Conservation (phyloP, 2,888 invertebrate genomes). For the Drosophila limbata region DNA sequence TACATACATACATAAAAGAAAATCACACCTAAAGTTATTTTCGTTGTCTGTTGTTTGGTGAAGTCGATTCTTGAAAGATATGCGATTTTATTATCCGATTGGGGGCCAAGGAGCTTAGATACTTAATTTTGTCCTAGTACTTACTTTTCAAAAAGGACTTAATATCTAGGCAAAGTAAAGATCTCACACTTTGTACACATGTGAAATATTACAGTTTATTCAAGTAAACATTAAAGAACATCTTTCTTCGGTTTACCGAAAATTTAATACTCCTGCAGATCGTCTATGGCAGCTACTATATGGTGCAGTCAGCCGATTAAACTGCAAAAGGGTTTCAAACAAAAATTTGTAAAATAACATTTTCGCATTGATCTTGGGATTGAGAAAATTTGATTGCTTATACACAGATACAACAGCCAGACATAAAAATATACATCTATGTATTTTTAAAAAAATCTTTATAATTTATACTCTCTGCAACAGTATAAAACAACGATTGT, state of each 20-base stretch:
- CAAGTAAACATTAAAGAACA: slow-evolving; percentile 10
- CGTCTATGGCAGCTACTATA: slow-evolving; percentile 5
- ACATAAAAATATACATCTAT: not conserved
- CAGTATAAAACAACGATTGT: slow-evolving; percentile 11
- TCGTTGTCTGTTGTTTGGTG: no score
- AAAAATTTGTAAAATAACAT: not conserved
- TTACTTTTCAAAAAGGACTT: not conserved
- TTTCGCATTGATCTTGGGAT: not conserved
- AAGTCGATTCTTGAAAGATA: no score
- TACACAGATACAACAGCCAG: not conserved
- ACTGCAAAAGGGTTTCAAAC: not conserved
- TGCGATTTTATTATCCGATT: no score
- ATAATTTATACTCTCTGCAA: slow-evolving; percentile 1
- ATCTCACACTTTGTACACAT: not conserved
- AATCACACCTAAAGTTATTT: no score
- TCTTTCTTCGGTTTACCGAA: slow-evolving; percentile 13
- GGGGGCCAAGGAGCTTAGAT: no score
- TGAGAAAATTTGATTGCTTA: not conserved
- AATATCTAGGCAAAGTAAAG: not conserved
- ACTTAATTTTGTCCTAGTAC: no score
- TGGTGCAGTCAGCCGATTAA: not conserved
- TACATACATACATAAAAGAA: no score
- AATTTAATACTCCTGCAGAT: slow-evolving; percentile 3
- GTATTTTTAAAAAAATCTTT: not conserved
- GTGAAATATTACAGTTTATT: slow-evolving; percentile 15